Conservation (phyloP, 2,888 invertebrate species). For the Macrophya alboannulata region DNA sequence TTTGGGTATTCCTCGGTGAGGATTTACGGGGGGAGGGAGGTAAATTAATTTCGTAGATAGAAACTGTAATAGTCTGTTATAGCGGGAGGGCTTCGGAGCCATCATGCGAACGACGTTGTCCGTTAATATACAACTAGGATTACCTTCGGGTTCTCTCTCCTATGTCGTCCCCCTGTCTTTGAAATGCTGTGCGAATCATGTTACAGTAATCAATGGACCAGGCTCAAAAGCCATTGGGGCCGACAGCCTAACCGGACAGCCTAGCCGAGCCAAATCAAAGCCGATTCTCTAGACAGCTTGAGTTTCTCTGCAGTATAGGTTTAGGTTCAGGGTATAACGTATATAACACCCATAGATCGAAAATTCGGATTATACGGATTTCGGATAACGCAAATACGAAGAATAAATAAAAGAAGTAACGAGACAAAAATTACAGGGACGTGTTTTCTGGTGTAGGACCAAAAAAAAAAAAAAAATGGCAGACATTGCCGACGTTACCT, state of each 20-base stretch:
- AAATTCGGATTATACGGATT: neutral
- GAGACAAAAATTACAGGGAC: too few relatives aligned
- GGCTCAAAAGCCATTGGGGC: constrained; percentile 27
- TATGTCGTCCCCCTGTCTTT: constrained; percentile 40
- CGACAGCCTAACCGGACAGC: constrained; percentile 20
- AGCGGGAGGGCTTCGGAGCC: neutral
- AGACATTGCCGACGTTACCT: too few relatives aligned
- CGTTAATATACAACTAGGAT: constrained; percentile 49
- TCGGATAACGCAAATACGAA: neutral
- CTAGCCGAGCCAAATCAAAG: constrained; percentile 40
- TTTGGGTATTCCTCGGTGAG: neutral
- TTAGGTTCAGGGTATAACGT: neutral
- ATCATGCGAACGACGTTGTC: constrained; percentile 29
- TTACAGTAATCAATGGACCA: constrained; percentile 51
- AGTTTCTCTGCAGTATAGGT: neutral
- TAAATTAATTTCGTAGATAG: constrained; percentile 21
- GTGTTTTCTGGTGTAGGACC: too few relatives aligned
- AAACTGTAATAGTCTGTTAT: constrained; percentile 15
- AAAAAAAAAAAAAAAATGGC: neutral
- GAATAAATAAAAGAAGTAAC: neutral
- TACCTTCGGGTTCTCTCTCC: constrained; percentile 28
- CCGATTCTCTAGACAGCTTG: neutral
- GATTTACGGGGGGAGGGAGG: constrained; percentile 41
- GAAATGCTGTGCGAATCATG: constrained; percentile 51
- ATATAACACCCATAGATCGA: neutral